Evolutionary conservation across 2,113 vertebrate species (phyloP).

Genomic region (Scomber japonicus): DNA sequence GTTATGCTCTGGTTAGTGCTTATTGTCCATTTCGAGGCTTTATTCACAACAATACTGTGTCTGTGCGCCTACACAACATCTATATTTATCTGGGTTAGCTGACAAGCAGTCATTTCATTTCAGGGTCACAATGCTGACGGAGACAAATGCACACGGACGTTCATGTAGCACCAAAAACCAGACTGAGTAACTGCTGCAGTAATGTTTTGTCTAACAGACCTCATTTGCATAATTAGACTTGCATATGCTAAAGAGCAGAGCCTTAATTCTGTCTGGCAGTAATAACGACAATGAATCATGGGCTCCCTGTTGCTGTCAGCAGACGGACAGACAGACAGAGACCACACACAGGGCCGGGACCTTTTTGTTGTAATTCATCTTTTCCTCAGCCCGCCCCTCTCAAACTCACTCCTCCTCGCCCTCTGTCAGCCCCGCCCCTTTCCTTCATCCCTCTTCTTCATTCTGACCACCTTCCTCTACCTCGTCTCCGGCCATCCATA

Average conservation of each 20-base stretch:
- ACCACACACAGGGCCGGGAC: constrained; percentile 42
- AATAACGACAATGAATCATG: constrained; percentile 66
- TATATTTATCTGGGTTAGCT: not conserved
- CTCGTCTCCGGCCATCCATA: constrained; percentile 33
- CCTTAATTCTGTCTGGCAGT: constrained; percentile 76
- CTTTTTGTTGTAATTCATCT: constrained; percentile 47
- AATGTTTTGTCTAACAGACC: constrained; percentile 58
- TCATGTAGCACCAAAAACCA: constrained; percentile 41
- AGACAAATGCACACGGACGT: constrained; percentile 52
- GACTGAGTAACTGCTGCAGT: constrained; percentile 60
- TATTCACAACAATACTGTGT: not conserved
- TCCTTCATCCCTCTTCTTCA: constrained; percentile 33
- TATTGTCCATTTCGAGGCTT: no score
- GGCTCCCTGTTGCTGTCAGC: constrained; percentile 43
- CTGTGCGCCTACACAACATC: no score
- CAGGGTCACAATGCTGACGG: constrained; percentile 43
- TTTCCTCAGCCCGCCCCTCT: constrained; percentile 26
- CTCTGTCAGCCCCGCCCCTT: constrained; percentile 45
- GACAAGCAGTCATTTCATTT: constrained; percentile 54
- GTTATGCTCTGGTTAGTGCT: no score
- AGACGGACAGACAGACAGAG: constrained; percentile 40
- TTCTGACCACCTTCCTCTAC: constrained; percentile 6
- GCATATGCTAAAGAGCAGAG: constrained; percentile 80
- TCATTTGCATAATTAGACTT: constrained; percentile 82
- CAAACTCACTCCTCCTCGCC: constrained; percentile 52